These are phyloP conservation scores for Drosophila histrio DNA, from an alignment of 2,888 invertebrate species.

Conservation along the genomic window DNA sequence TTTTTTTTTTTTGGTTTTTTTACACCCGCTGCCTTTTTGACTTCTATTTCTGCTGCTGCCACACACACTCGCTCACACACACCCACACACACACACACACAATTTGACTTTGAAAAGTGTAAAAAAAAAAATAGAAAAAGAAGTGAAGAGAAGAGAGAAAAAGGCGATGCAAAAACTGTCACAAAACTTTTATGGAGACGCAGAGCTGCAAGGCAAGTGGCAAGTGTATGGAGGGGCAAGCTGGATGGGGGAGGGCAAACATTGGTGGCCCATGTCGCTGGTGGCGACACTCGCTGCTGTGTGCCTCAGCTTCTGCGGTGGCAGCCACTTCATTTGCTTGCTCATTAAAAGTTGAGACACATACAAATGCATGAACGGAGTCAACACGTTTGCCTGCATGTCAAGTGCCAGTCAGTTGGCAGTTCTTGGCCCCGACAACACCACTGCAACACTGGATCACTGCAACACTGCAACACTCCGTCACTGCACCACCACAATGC, in stretches of 20 bases:
- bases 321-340: conserved; percentile 75
- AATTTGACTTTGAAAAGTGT: conserved; percentile 64
- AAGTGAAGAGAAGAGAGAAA: conserved; percentile 20
- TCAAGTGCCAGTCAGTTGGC: conserved; percentile 72
- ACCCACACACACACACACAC: conserved; percentile 22
- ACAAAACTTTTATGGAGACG: conserved; percentile 73
- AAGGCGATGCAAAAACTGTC: conserved; percentile 63
- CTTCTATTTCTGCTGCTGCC: conserved; percentile 40
- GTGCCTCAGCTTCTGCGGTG: conserved; percentile 30
- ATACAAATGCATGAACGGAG: conserved; percentile 71
- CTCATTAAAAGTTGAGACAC: conserved; percentile 78
- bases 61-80: conserved; percentile 38
- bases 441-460: neutral
- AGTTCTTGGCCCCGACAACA: neutral
- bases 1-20: conserved; percentile 22
- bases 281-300: conserved; percentile 19
- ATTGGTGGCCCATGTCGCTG: conserved; percentile 54
- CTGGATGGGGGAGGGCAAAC: conserved; percentile 32
- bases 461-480: neutral
- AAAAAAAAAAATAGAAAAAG: conserved; percentile 15
- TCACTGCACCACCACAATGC: neutral
- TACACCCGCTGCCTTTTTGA: conserved; percentile 51
- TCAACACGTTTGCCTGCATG: conserved; percentile 76
- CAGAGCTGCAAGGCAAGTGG: conserved; percentile 38
- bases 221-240: neutral